A percentile compares a stretch with the other conserved stretches of the same genome.
These are phyloP conservation scores for Tetragonula clypearis DNA, from an alignment of 1,140 invertebrate genomes.

Conservation along the genomic window DNA sequence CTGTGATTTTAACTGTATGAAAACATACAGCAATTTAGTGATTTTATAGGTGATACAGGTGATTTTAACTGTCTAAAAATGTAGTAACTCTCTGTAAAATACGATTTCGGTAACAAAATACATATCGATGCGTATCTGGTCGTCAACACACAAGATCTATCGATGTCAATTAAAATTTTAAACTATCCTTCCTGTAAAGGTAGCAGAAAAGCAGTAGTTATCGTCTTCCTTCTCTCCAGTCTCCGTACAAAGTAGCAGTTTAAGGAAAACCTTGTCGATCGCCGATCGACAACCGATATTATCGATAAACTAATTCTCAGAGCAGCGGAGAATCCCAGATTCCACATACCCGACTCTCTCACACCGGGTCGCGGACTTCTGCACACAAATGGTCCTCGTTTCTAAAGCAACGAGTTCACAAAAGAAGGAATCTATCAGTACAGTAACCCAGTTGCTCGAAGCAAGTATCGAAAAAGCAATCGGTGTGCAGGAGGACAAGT, in stretches of 20 bases:
- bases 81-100: too few relatives aligned
- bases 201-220: background rate
- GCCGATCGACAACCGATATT: background rate
- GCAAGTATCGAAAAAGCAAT: constrained; percentile 17
- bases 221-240: background rate
- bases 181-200: background rate
- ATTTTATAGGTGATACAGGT: too few relatives aligned
- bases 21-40: too few relatives aligned
- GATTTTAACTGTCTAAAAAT: too few relatives aligned
- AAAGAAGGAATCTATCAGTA: background rate
- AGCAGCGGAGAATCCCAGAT: background rate
- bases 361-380: background rate
- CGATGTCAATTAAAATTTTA: background rate
- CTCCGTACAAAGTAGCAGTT: background rate
- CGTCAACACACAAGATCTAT: background rate
- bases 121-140: too few relatives aligned
- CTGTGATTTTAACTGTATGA: too few relatives aligned
- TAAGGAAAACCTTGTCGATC: background rate
- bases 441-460: background rate
- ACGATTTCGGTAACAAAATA: too few relatives aligned
- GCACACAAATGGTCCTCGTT: background rate
- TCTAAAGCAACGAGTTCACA: background rate
- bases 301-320: constrained; percentile 5
- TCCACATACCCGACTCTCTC: background rate
- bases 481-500: background rate